Evolutionary conservation across 2,113 vertebrate genomes (phyloP), one percentile per base, ranked within the genome.

Genomic region (Calyptomena viridis): DNA sequence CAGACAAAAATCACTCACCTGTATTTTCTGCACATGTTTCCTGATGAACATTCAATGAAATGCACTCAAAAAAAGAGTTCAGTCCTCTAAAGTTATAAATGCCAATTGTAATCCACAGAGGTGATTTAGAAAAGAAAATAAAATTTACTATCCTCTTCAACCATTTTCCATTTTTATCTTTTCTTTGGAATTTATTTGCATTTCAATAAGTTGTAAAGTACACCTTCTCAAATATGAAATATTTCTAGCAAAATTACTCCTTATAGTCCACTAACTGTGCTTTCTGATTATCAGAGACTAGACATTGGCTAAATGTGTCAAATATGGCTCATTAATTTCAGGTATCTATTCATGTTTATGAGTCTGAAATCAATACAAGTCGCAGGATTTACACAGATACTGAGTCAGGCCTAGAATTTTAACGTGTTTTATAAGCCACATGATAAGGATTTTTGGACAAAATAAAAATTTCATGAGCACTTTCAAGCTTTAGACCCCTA

Each of bases 81-180:
- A 21, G 40, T 60, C 25, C 44, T 52, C 67, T 40, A 18, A 77
- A 90, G 86, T 93, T 92, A 39, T 77, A 71, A 94, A 63, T 74
- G 80, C 47, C 91, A 78, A 49, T 58, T 79, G 50, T 68, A 81
- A 87, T 74, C 66, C 80, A 63, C 68, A 80, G 46, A 87, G 72
- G 89, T 93, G 77, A 94, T 96, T 96, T 96, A 77, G 89, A 87
- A 94, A 96, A 85, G 78, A 91, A 91, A 93, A 90, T 75, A 85
- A 87, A 84, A 62, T 35, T 79, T 87, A 62, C 74, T 71, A 16
- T 90, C 68, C 46, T 71, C 64, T 62, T 91, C 68, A 94, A 52
- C 40, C 76, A 18, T 92, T 94, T 82, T 69, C 46, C 23, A 22
- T 58, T 90, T 95, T 94, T 85, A 87, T 91, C 69, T 91, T 91